phyloP scores from a whole-genome alignment of 1,140 invertebrate genomes.

The Oedothorax gibbosus region DNA sequence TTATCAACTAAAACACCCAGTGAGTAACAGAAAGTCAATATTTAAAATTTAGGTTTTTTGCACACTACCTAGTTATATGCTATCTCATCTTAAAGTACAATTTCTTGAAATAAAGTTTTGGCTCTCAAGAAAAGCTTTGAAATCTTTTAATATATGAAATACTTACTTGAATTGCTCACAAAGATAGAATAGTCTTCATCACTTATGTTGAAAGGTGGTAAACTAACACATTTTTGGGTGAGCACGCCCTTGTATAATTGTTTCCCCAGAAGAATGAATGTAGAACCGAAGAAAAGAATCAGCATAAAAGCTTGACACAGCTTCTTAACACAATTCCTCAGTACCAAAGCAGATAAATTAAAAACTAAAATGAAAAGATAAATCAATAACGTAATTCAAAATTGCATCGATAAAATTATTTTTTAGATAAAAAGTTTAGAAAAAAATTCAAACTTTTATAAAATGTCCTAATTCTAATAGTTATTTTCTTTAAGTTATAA shows the following conservation, averaged over 20 bases:
- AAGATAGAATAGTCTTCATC: conserved; percentile 45
- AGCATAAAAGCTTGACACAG: conserved; percentile 48
- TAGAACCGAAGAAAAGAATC: conserved; percentile 53
- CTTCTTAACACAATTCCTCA: conserved; percentile 31
- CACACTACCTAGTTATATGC: not conserved
- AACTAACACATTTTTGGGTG: conserved; percentile 49
- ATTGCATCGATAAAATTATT: not conserved
- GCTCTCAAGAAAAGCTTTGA: no score
- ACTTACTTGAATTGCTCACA: conserved; percentile 49
- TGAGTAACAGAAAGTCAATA: no score
- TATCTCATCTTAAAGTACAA: no score
- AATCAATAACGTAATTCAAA: not conserved
- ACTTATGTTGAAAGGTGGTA: conserved; percentile 43
- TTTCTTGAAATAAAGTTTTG: no score
- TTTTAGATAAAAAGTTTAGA: not conserved
- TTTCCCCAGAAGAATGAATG: conserved; percentile 52
- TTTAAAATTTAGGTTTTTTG: no score
- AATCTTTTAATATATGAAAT: not conserved
- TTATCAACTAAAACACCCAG: no score
- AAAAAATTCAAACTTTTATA: not conserved
- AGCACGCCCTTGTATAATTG: conserved; percentile 55
- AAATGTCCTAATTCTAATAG: not conserved
- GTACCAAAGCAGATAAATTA: conserved; percentile 51
- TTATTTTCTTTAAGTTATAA: not conserved
- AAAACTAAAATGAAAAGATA: conserved; percentile 41